Evolutionary conservation across 2,113 vertebrate species (phyloP).

Genomic region (Sorex araneus): DNA sequence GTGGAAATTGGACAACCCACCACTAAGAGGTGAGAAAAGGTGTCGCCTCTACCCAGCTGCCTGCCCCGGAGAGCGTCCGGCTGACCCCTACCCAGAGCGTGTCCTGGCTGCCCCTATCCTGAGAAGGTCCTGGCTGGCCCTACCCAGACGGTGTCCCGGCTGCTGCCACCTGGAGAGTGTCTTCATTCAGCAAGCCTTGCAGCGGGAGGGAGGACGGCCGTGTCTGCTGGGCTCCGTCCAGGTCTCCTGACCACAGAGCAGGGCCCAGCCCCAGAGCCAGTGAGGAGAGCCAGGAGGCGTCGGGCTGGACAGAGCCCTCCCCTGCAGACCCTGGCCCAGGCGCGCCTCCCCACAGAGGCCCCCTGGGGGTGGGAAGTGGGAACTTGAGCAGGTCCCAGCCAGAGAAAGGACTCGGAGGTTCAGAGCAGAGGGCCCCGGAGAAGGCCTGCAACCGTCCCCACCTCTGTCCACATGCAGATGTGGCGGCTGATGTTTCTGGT

Average conservation of each 20-base stretch:
- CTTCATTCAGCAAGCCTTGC: neutral
- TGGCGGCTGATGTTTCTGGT: neutral
- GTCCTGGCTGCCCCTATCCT: neutral
- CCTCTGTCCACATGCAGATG: neutral
- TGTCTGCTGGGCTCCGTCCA: neutral
- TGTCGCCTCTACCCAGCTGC: no score
- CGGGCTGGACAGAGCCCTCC: fast-evolving
- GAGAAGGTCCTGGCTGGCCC: no score
- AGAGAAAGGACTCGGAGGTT: neutral
- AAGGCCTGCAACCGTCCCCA: no score
- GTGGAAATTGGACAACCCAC: no score
- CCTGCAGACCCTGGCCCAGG: no score
- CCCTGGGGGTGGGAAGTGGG: neutral
- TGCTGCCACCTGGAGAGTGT: no score
- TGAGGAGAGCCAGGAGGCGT: neutral
- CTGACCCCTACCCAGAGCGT: no score
- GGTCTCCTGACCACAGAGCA: neutral
- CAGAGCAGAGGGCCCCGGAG: neutral
- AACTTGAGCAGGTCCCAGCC: neutral
- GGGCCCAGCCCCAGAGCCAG: neutral
- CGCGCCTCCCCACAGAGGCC: no score
- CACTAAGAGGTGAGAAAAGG: no score
- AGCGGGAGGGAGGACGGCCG: neutral
- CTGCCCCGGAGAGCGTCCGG: no score
- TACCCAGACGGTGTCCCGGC: no score